phyloP scores from a whole-genome alignment of 2,113 vertebrate genomes.

The Melanostigma gelatinosum region DNA sequence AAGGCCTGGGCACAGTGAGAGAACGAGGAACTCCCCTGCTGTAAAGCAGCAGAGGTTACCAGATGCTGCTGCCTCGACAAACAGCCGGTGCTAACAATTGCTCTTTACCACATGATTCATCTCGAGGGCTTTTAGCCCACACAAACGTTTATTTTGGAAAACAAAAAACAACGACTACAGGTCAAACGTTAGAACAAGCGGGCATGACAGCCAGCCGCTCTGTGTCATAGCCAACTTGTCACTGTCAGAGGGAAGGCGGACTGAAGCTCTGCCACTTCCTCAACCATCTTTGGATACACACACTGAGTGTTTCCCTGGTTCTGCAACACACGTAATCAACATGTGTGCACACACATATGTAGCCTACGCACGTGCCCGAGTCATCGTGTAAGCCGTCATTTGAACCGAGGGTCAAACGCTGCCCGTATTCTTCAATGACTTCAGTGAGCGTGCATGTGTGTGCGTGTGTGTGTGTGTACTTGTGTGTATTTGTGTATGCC shows the following conservation, averaged over 20 bases:
- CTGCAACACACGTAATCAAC: slow-evolving; percentile 13
- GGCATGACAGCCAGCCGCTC: slow-evolving; percentile 10
- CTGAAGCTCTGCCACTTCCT: slow-evolving; percentile 22
- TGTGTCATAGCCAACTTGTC: slow-evolving; percentile 24
- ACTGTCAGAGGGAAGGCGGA: not conserved
- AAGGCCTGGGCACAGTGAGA: slow-evolving; percentile 28
- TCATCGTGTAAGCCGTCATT: slow-evolving; percentile 47
- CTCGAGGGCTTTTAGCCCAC: slow-evolving; percentile 64
- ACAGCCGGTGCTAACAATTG: slow-evolving; percentile 47
- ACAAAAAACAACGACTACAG: slow-evolving; percentile 47
- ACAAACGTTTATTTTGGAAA: slow-evolving; percentile 69
- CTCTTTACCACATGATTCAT: slow-evolving; percentile 68
- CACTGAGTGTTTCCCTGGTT: slow-evolving; percentile 16
- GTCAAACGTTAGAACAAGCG: slow-evolving; percentile 40
- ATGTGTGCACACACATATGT: slow-evolving; percentile 20
- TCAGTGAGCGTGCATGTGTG: slow-evolving; percentile 13
- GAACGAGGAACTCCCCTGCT: slow-evolving; percentile 57
- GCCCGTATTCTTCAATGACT: slow-evolving; percentile 58
- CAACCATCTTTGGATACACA: slow-evolving; percentile 30
- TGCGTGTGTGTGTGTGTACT: slow-evolving; percentile 47
- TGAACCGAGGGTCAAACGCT: slow-evolving; percentile 70
- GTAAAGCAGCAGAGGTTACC: slow-evolving; percentile 53
- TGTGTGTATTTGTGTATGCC: slow-evolving; percentile 64
- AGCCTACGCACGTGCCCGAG: slow-evolving; percentile 21
- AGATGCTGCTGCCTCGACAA: slow-evolving; percentile 40